These are phyloP conservation scores for Melanotaenia parkinsoni DNA, from an alignment of 2,797 vertebrate species.

Conservation along the genomic window DNA sequence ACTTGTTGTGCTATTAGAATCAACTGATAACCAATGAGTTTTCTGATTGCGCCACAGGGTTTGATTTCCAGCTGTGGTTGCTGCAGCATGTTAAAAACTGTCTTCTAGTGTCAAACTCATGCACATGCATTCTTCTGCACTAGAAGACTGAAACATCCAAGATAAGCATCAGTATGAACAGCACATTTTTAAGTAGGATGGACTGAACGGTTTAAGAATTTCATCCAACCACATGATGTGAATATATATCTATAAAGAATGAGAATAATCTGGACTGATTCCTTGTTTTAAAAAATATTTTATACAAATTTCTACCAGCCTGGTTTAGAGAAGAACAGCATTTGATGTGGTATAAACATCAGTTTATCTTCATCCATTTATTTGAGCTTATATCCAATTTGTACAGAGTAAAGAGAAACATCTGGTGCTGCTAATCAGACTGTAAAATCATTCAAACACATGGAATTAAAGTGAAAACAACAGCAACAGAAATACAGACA, in stretches of 20 bases:
- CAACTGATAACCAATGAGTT: not conserved
- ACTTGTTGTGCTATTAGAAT: not conserved
- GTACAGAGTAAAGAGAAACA: constrained; percentile 43
- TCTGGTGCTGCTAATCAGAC: constrained; percentile 61
- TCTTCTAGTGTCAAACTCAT: not conserved
- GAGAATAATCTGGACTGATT: not conserved
- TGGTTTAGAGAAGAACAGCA: not conserved
- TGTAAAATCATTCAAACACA: constrained; percentile 42
- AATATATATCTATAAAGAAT: not conserved
- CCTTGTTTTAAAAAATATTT: not conserved
- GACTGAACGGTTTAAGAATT: not conserved
- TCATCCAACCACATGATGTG: not conserved
- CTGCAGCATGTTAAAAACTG: not conserved
- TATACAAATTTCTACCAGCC: not conserved
- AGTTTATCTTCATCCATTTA: not conserved
- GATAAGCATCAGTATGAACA: not conserved
- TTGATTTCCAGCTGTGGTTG: not conserved
- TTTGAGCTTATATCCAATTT: constrained; percentile 17
- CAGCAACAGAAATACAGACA: constrained; percentile 14
- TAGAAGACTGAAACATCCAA: not conserved
- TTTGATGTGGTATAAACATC: not conserved
- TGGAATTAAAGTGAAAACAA: constrained; percentile 39
- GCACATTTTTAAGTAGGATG: too few relatives aligned
- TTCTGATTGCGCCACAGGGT: not conserved
- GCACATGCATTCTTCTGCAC: not conserved